Conservation (phyloP, 2,888 invertebrate species). For the Acanthosepion pharaonis region DNA sequence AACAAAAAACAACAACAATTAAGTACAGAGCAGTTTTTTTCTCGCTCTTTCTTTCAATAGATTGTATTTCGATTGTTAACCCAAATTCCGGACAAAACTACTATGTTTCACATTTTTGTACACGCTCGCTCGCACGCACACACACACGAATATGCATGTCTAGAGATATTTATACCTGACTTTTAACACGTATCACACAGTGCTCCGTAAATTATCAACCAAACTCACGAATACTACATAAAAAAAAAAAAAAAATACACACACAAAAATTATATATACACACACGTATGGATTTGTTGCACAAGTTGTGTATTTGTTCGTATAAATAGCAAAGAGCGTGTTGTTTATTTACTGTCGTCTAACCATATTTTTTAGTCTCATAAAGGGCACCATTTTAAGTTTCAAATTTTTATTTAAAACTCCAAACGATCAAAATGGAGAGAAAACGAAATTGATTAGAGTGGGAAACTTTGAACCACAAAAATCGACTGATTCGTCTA, state of each 20-base stretch:
- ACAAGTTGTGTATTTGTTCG: background rate
- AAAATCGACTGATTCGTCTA: background rate
- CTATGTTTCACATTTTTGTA: background rate
- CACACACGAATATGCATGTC: background rate
- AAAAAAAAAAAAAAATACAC: background rate
- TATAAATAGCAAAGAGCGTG: background rate
- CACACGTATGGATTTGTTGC: background rate
- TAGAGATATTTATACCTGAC: background rate
- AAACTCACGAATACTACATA: background rate
- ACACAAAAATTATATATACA: background rate
- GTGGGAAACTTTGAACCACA: background rate
- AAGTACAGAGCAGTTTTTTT: background rate
- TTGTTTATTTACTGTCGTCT: background rate
- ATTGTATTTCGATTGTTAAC: no score
- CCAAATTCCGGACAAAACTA: background rate
- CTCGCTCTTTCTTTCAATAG: background rate
- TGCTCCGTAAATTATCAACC: background rate
- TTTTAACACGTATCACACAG: background rate
- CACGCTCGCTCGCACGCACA: background rate
- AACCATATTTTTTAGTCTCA: background rate
- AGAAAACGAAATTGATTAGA: background rate
- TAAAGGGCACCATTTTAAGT: background rate
- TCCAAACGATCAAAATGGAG: background rate
- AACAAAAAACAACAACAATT: background rate
- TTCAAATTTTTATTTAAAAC: background rate